Conservation (phyloP, 2,888 invertebrate species). For the Zygaena filipendulae region DNA sequence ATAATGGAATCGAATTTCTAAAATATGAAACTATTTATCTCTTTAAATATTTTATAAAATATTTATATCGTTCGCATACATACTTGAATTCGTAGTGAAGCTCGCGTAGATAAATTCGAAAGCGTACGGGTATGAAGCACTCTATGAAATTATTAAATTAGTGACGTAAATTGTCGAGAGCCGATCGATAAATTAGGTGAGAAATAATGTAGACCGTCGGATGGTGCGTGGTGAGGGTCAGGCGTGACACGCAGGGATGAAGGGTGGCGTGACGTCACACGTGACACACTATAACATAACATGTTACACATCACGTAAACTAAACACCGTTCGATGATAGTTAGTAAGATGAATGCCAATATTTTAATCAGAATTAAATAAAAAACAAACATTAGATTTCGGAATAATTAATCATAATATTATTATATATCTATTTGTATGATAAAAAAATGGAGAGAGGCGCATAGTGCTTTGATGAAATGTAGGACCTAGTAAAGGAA, state of each 20-base stretch:
- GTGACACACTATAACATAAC: conserved; percentile 6
- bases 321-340: conserved; percentile 42
- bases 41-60: conserved; percentile 51
- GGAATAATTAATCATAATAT: conserved; percentile 63
- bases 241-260: conserved; percentile 7
- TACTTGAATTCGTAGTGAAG: conserved; percentile 36
- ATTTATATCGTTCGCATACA: conserved; percentile 52
- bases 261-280: conserved; percentile 15
- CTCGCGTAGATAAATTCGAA: too few species aligned
- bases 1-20: conserved; percentile 56
- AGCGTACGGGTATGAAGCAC: too few species aligned
- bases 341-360: conserved; percentile 64
- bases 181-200: conserved; percentile 28
- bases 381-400: conserved; percentile 57
- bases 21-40: conserved; percentile 42
- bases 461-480: conserved; percentile 68
- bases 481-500: conserved; percentile 59
- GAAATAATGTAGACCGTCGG: conserved; percentile 34
- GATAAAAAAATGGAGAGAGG: conserved; percentile 61
- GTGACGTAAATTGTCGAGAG: too few species aligned
- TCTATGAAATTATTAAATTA: too few species aligned
- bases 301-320: conserved; percentile 10
- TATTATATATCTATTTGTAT: conserved; percentile 61
- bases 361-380: conserved; percentile 61
- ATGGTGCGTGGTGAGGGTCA: conserved; percentile 20